Evolutionary conservation across 2,797 vertebrate species (phyloP).

Genomic region (Falco novaeseelandiae): DNA sequence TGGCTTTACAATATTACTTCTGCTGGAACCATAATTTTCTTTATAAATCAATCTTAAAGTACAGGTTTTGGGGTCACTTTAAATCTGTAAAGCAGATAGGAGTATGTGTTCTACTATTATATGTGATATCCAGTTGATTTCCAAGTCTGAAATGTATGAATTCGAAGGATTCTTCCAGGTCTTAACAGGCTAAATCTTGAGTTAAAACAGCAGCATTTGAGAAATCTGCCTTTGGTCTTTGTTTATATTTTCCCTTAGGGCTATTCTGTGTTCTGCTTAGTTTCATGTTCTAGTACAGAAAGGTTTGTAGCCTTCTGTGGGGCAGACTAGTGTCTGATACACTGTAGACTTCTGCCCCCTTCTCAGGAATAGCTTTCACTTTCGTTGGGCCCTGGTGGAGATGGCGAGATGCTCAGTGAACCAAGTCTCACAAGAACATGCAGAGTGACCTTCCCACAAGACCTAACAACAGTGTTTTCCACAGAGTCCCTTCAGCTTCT

Average conservation of each 20-base stretch:
- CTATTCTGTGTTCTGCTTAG: not conserved
- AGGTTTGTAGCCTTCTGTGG: not conserved
- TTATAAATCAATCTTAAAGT: not conserved
- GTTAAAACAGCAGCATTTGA: not conserved
- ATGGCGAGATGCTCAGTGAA: not conserved
- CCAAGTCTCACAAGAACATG: not conserved
- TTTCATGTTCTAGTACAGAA: not conserved
- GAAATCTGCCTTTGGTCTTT: not conserved
- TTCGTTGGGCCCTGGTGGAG: not conserved
- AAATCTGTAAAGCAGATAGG: not conserved
- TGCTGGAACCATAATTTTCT: not conserved
- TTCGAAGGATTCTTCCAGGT: not conserved
- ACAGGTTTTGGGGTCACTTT: not conserved
- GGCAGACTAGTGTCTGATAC: not conserved
- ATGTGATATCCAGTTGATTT: not conserved
- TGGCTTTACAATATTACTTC: not conserved
- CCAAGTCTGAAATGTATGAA: not conserved
- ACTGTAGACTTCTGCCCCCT: not conserved
- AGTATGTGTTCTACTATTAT: not conserved
- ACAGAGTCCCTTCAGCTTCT: not conserved
- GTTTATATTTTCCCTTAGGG: not conserved
- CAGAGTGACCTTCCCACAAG: not conserved
- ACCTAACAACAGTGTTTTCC: not conserved
- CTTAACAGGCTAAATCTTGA: not conserved
- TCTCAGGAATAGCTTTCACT: not conserved